Base-by-base conservation (phyloP, 2,888 invertebrate species). In the Notodromas monacha region DNA sequence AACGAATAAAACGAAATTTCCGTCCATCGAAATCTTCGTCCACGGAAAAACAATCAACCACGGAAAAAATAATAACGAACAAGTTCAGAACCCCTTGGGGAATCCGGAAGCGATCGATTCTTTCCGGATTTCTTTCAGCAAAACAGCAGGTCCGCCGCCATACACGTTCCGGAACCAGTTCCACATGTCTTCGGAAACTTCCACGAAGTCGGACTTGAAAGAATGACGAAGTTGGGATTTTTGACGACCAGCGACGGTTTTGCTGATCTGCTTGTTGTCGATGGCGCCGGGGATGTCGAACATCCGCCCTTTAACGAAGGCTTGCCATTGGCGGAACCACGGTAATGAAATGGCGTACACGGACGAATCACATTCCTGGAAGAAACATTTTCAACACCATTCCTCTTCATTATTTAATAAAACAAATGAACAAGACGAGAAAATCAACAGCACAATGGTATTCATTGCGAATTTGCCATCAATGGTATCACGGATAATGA, bases 291-390 rank as follows among this genome's bases (percentile, higher is more conserved):
- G 81, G 14, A 70, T 67, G 38, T 69, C 73, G 38, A 56, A 58
- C 15, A 63, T 46, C 41, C 65, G 61, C 38, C 66, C 67, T 15
- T 69, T 58, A 2, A 76, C 72, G 51, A 81, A 86, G 33, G 63
- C 65, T 48, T 84, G 77, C 86, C 86, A 86, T 42, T 68, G 67
- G 2, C 70, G 60, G 47, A 76, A 64, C 77, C 77, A 79, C 34
- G 62, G 60, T 68, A 70, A 70, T 37, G 70, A 68, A 38, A 77
- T 61, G 6, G 68, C 73, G 51, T 65, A 73, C 30, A 72, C 62
- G 1, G 65, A 60, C 26, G 57, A 56, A 1, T 63, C 61, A 30
- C 60, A 58, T 31, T 47, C 44, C n/a, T n/a, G n/a, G n/a, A n/a
- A n/a, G n/a, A n/a, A n/a, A n/a, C n/a, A n/a, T n/a, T n/a, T n/a